Percentiles rank a stretch among this genome's conserved stretches.
Conservation (phyloP, 2,797 vertebrate genomes). For the Sphaeramia orbicularis region DNA sequence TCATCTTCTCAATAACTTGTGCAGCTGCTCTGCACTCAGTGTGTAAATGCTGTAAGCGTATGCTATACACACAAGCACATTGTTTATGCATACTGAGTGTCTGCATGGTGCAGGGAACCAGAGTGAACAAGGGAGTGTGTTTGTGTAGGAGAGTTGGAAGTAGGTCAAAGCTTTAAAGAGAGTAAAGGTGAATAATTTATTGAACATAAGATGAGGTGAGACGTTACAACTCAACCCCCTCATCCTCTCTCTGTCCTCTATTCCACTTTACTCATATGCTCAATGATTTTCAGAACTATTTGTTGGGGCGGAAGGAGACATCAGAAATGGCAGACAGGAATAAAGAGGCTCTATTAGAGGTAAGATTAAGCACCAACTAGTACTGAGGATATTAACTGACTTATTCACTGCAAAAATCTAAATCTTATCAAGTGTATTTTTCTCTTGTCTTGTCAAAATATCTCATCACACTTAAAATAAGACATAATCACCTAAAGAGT, state of each 20-base stretch:
- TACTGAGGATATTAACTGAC: too few relatives aligned
- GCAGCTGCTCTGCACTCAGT: background rate
- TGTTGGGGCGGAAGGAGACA: conserved; percentile 96
- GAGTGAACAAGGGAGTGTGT: conserved; percentile 42
- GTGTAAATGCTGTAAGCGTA: conserved; percentile 24
- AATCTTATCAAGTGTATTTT: too few relatives aligned
- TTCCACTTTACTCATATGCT: conserved; percentile 2
- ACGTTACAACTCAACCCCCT: conserved; percentile 4
- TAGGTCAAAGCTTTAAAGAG: conserved; percentile 73
- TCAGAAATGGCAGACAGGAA: conserved; percentile 98
- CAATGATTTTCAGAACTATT: conserved; percentile 89
- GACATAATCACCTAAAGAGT: too few relatives aligned
- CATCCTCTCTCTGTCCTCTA: background rate
- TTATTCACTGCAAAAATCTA: too few relatives aligned
- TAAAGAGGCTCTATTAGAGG: conserved; percentile 98
- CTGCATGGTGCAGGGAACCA: conserved; percentile 23
- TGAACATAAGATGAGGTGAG: conserved; percentile 59
- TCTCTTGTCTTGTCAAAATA: too few relatives aligned
- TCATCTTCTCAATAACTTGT: conserved; percentile 3
- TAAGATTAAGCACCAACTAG: conserved; percentile 49
- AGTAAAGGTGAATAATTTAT: conserved; percentile 79
- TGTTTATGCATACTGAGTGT: conserved; percentile 61
- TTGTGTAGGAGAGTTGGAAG: conserved; percentile 68
- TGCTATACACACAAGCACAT: conserved; percentile 46
- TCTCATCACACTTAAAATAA: too few relatives aligned